Percentiles rank a stretch among this genome's conserved stretches.
These are phyloP conservation scores for Brachystomella parvula DNA, from an alignment of 1,140 invertebrate genomes.

Conservation along the genomic window DNA sequence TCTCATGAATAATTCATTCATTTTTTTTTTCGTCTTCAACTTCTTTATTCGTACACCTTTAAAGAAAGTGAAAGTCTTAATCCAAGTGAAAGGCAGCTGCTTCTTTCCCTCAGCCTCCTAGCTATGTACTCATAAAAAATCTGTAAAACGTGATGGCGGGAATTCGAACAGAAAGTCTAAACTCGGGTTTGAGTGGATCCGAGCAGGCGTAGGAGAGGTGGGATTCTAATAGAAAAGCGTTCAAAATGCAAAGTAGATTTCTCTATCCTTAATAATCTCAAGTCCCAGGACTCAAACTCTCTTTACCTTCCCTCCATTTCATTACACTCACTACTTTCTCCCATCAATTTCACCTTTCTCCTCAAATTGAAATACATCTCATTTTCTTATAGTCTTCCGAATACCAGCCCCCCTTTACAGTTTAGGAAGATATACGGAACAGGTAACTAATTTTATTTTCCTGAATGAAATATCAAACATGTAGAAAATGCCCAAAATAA, in stretches of 20 bases:
- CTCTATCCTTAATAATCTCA: not conserved
- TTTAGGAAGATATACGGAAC: too few species aligned
- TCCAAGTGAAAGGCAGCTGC: not conserved
- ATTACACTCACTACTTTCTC: slow-evolving; percentile 1
- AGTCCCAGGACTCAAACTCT: not conserved
- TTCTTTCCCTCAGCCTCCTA: not conserved
- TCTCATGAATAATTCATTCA: slow-evolving; percentile 38
- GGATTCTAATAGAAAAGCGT: slow-evolving; percentile 1
- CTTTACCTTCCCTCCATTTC: not conserved
- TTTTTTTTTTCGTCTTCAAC: slow-evolving; percentile 8
- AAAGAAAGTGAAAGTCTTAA: not conserved
- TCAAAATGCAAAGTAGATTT: slow-evolving; percentile 2
- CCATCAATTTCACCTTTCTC: slow-evolving; percentile 8
- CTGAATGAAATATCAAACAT: not conserved
- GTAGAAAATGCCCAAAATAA: not conserved
- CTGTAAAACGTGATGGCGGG: not conserved
- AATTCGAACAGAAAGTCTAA: not conserved
- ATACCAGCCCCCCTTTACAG: not conserved
- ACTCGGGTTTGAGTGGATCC: too few species aligned
- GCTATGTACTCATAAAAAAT: slow-evolving; percentile 9
- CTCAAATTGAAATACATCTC: slow-evolving; percentile 4
- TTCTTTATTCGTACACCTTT: not conserved
- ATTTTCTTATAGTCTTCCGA: not conserved
- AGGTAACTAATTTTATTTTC: not conserved
- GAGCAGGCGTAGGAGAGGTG: too few species aligned